Base-by-base conservation (phyloP, 2,113 vertebrate species). In the Platysteira castanea region DNA sequence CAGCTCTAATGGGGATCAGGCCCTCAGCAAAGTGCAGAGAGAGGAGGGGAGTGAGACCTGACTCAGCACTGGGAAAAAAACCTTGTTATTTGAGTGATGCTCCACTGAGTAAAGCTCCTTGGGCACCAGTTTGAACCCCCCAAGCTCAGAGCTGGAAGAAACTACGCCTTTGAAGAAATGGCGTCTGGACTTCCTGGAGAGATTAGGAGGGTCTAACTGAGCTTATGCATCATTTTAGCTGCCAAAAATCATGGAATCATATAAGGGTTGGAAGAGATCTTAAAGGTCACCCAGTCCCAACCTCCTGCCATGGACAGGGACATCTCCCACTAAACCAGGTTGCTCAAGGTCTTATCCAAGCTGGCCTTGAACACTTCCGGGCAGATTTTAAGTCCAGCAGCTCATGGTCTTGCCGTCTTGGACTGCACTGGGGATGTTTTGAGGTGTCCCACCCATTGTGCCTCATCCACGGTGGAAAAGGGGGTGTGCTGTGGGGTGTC, bases 1-100 rank as follows among this genome's bases (percentile, higher is more conserved):
- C 93, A 88, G 95, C 88, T 71, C 76, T 84, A 52, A 52, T 64
- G 88, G 90, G 44, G 79, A 88, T 85, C 74, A 73, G 87, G 71
- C 89, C 91, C 50, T 15, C 17, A 37, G 84, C 2, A 75, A 76
- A 73, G 39, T 3, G 42, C 37, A 7, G 75, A 2, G 0, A 10
- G 64, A 0, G 11, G 50, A 57, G 54, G 41, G 50, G 59, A 63
- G 56, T 1, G 57, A 85, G 60, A 26, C 59, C 83, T 96, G 96
- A 97, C 92, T 96, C 96, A 96, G 96, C 95, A 90, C 9, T 37
- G 46, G 3, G 30, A 19, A 35, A 50, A 37, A n/a, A 37, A 2
- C 2, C 23, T 59, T 18, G 26, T 81, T 68, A 18, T 49, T 28
- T 13, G 8, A 65, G 78, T 30, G 82, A 64, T 19, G 0, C n/a